These are phyloP conservation scores for Cyprichromis sp. DNA, from an alignment of 2,113 vertebrate species.

Conservation along the genomic window DNA sequence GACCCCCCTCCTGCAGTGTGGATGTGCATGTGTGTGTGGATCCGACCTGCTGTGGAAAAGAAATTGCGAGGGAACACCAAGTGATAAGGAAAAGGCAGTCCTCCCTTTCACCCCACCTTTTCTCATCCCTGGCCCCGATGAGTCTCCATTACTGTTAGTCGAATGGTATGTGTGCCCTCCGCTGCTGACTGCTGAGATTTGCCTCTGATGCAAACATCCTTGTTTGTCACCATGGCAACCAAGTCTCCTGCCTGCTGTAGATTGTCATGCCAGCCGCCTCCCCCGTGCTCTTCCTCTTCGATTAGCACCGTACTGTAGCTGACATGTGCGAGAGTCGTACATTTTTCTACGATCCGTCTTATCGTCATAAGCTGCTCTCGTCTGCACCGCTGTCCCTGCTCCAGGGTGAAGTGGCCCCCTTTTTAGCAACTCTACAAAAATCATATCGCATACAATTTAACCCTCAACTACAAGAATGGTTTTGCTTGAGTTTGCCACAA, in stretches of 20 bases:
- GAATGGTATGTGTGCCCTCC: constrained; percentile 22
- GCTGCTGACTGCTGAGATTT: constrained; percentile 47
- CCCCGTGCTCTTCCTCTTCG: constrained; percentile 33
- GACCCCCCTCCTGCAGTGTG: neutral
- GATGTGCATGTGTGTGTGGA: neutral
- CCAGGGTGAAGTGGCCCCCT: neutral
- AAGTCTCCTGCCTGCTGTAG: constrained; percentile 60
- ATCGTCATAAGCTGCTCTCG: neutral
- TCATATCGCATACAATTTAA: neutral
- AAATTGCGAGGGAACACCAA: neutral
- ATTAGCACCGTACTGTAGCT: constrained; percentile 46
- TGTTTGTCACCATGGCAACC: constrained; percentile 74
- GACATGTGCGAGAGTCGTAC: constrained; percentile 11
- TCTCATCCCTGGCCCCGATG: neutral
- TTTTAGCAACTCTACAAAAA: neutral
- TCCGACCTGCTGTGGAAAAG: neutral
- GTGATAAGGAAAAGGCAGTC: neutral
- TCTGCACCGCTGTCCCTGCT: neutral
- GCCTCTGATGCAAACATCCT: constrained; percentile 72
- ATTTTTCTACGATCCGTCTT: neutral
- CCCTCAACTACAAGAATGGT: constrained; percentile 3
- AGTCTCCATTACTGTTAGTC: constrained; percentile 4
- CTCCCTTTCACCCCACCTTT: neutral
- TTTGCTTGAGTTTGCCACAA: neutral
- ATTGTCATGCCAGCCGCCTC: constrained; percentile 60